These are phyloP conservation scores for Rhea americana DNA, from an alignment of 2,113 vertebrate species.

Conservation along the genomic window DNA sequence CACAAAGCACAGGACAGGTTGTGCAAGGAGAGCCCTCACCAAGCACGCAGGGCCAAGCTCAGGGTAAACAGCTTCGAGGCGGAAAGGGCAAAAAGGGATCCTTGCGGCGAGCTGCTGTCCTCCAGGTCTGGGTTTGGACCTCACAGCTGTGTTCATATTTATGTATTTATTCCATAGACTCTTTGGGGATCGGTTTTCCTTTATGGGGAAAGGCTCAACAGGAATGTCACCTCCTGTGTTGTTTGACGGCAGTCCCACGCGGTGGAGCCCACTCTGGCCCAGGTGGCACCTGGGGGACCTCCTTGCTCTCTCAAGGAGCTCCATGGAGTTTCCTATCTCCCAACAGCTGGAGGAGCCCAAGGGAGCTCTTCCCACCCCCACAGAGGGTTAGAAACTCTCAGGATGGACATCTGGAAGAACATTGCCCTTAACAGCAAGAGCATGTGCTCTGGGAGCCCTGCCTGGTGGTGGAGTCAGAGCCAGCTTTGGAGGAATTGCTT, in stretches of 20 bases:
- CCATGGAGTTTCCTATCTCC: neutral
- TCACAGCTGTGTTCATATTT: neutral
- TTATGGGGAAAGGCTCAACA: neutral
- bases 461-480: too few relatives aligned
- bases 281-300: neutral
- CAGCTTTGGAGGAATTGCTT: too few relatives aligned
- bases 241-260: neutral
- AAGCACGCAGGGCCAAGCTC: neutral
- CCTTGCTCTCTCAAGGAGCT: neutral
- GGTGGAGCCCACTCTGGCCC: neutral
- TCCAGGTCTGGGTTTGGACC: neutral
- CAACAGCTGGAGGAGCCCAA: neutral
- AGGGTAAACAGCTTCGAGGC: neutral
- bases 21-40: neutral
- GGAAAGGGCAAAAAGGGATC: neutral
- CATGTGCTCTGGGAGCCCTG: too few relatives aligned
- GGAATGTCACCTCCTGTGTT: neutral
- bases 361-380: neutral
- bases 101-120: neutral
- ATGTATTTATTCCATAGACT: slow-evolving; percentile 73
- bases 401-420: neutral
- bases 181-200: neutral
- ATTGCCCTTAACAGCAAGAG: too few relatives aligned
- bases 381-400: neutral
- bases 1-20: neutral